These are phyloP conservation scores for Oxystoma pomonae DNA, from an alignment of 2,888 invertebrate species.

Conservation along the genomic window DNA sequence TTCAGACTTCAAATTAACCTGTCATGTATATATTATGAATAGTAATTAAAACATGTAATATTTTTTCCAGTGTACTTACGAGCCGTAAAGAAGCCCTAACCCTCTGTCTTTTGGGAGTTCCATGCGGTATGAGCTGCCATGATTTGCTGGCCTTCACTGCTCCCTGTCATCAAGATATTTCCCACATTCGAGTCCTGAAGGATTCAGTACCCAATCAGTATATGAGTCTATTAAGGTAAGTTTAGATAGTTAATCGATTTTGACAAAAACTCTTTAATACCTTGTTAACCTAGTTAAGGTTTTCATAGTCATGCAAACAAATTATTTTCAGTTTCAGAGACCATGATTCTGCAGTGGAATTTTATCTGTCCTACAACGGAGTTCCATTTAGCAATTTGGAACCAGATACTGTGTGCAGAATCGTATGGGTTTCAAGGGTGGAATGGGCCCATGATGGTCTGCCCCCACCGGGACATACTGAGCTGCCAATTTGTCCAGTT, in stretches of 20 bases:
- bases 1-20: no score
- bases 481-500: slow-evolving; percentile 95
- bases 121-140: slow-evolving; percentile 85
- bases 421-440: slow-evolving; percentile 92
- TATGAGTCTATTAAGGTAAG: slow-evolving; percentile 90
- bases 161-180: slow-evolving; percentile 85
- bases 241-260: no score
- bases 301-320: no score
- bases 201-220: slow-evolving; percentile 94
- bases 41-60: no score
- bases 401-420: slow-evolving; percentile 84
- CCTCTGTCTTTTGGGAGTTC: slow-evolving; percentile 84
- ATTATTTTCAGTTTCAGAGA: slow-evolving; percentile 69
- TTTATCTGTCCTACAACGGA: slow-evolving; percentile 91
- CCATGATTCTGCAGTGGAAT: slow-evolving; percentile 80
- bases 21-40: no score
- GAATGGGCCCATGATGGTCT: slow-evolving; percentile 78
- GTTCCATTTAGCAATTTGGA: slow-evolving; percentile 91
- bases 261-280: no score
- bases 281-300: no score
- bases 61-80: slow-evolving; percentile 39
- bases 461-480: slow-evolving; percentile 74
- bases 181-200: slow-evolving; percentile 86
- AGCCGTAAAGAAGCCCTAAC: slow-evolving; percentile 67
- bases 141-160: slow-evolving; percentile 93